Conservation (phyloP, 2,888 invertebrate species). For the Ochlodes sylvanus region DNA sequence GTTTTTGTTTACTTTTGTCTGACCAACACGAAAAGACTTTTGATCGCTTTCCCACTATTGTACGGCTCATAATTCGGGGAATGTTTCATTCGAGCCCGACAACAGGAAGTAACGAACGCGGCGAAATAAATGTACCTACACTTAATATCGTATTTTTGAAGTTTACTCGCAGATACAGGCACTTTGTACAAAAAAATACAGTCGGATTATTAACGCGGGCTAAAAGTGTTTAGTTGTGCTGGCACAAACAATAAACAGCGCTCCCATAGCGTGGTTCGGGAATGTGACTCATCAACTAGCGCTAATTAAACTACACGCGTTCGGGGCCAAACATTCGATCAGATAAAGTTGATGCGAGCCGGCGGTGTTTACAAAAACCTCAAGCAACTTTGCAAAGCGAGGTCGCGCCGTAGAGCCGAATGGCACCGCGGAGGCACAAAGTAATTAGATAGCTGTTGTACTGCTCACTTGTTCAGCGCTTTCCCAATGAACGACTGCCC, state of each 20-base stretch:
- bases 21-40: conserved; percentile 33
- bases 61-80: conserved; percentile 36
- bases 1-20: conserved; percentile 37
- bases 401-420: conserved; percentile 66
- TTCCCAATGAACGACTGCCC: conserved; percentile 70
- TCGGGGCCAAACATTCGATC: conserved; percentile 53
- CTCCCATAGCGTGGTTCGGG: conserved; percentile 22
- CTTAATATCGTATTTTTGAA: conserved; percentile 27
- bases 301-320: conserved; percentile 41
- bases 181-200: conserved; percentile 5
- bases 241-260: conserved; percentile 26
- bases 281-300: conserved; percentile 34
- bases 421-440: conserved; percentile 64
- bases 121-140: conserved; percentile 35
- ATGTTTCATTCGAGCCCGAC: conserved; percentile 35
- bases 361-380: conserved; percentile 69
- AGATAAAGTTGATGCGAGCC: conserved; percentile 56
- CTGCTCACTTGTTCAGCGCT: conserved; percentile 77
- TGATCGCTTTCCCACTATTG: conserved; percentile 39
- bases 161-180: conserved; percentile 4
- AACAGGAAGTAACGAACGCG: conserved; percentile 29
- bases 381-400: conserved; percentile 68
- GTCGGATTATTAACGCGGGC: conserved; percentile 1
- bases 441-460: conserved; percentile 78
- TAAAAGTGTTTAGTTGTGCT: conserved; percentile 25